Evolutionary conservation across 2,888 invertebrate genomes (phyloP), one percentile per base, ranked within the genome.

Genomic region (Alcis repandata): DNA sequence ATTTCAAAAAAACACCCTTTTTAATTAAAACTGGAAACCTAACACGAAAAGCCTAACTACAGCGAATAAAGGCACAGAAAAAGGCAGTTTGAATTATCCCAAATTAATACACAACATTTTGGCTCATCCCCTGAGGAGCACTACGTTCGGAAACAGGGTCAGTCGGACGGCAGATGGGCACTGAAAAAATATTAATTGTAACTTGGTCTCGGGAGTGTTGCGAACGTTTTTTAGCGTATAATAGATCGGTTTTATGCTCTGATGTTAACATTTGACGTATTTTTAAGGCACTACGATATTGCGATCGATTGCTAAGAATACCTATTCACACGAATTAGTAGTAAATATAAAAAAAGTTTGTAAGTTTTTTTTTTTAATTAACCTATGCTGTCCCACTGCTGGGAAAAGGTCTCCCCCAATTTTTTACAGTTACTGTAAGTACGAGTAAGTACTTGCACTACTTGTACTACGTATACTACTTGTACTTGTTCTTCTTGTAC

Each of bases 71-170:
- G 38, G 22, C 36, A 40, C n/a, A 52, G 15, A 49, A 49, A 48
- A 49, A 17, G 40, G 32, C 43, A 63, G 40, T 38, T 38, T 52
- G 36, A 59, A 59, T 63, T 59, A 59, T 64, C 8, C 59, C 54
- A 56, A 64, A 64, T 64, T 59, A 64, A 64, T 59, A 59, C 19
- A 64, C 52, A 59, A 59, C 51, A 54, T 59, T 45, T 63, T 59
- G 54, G 53, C 41, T 59, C 41, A 43, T 36, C 53, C 59, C 52
- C 54, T 13, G 36, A 49, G 59, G 64, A 48, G 13, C 43, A 33
- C 46, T 59, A 41, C 46, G 43, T 52, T 59, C 33, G 1, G 19
- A 49, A 64, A 40, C 40, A 59, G 54, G 49, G 64, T 49, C 59
- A 59, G 43, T 56, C 43, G 59, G 48, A 3, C 41, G 49, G 17